Base-by-base conservation (phyloP, 2,888 invertebrate species). In the Arctia plantaginis region DNA sequence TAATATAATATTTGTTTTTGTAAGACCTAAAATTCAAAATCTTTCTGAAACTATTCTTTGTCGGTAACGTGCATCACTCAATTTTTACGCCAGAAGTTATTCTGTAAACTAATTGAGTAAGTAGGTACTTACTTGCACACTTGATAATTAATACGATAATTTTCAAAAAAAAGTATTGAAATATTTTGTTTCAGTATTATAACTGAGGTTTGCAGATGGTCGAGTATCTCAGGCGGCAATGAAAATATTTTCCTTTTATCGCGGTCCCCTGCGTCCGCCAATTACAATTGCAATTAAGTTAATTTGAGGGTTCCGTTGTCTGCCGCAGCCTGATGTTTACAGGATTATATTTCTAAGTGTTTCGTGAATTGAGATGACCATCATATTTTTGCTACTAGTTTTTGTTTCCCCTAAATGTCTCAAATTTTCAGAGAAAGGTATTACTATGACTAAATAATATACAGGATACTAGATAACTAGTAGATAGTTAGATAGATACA, bases 281-380 rank as follows among this genome's bases (percentile, higher is more conserved):
- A 93, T 94, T 94, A 93, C 93, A 90, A 90, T 90, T 89, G 92
- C 90, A 93, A 94, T 94, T 93, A 94, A 91, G 83, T 93, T 93
- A 93, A 93, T 93, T 94, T 93, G 91, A 90, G 90, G 91, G 89
- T 86, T 86, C 89, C 86, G 85, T 80, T 87, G 87, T 86, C 85
- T 86, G 83, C 78, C 64, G 75, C 84, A 85, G 86, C 84, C 87
- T 87, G 88, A 87, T 90, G 86, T 87, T 90, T 83, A 79, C 87
- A 80, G 86, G 89, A 88, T 91, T 90, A 90, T 88, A 87, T 88
- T 90, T 88, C 91, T 91, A 90, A 91, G 89, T 88, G 90, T 84
- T 85, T 87, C 82, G 88, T 89, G 85, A 88, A 87, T 88, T 87
- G 87, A 86, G 88, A 86, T 85, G 82, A 81, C 82, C 77, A 76